phyloP scores from a whole-genome alignment of 2,888 invertebrate species.

The Lycophotia porphyrea region DNA sequence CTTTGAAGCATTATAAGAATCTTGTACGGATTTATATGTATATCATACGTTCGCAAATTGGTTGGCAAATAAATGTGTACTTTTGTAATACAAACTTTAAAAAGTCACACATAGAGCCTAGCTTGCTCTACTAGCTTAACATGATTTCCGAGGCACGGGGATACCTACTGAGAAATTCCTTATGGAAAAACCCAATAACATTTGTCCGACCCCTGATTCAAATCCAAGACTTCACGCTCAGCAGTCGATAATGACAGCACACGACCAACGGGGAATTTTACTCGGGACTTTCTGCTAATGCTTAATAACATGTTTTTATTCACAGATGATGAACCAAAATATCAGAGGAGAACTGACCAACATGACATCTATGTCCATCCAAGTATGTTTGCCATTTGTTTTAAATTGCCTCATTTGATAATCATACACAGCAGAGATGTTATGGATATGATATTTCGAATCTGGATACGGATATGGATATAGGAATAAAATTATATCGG shows the following conservation, averaged over 20 bases:
- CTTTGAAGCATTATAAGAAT: background rate
- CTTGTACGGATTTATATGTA: background rate
- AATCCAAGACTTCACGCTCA: background rate
- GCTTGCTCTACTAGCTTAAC: too few species aligned
- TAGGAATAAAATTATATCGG: too few species aligned
- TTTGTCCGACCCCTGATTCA: background rate
- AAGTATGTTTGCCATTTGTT: constrained; percentile 70
- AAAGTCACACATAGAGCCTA: too few species aligned
- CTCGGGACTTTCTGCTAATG: background rate
- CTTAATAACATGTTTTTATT: constrained; percentile 26
- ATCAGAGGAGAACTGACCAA: constrained; percentile 95
- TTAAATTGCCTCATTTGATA: background rate
- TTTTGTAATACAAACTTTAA: background rate
- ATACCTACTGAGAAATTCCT: background rate
- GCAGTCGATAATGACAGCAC: background rate
- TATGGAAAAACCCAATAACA: background rate
- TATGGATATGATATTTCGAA: too few species aligned
- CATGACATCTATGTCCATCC: constrained; percentile 76
- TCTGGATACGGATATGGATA: too few species aligned
- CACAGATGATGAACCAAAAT: constrained; percentile 94
- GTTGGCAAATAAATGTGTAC: background rate
- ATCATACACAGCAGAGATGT: too few species aligned
- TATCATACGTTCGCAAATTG: background rate
- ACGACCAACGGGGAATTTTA: background rate
- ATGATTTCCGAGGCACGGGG: too few species aligned